Base-by-base conservation (phyloP, 2,888 invertebrate species). In the Ischnura elegans region DNA sequence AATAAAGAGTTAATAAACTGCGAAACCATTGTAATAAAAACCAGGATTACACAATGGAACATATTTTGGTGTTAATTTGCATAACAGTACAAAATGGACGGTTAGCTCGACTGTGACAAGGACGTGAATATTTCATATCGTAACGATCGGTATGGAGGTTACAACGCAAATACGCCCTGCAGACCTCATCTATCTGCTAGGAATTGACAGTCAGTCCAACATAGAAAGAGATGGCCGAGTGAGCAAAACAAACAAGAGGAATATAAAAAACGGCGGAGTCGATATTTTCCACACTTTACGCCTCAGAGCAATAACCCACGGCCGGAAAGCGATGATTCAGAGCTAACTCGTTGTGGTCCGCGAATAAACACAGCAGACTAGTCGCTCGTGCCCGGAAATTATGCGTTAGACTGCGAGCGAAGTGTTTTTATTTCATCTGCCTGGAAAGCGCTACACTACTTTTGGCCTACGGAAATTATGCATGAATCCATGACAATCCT, bases 291-390 rank as follows among this genome's bases (percentile, higher is more conserved):
- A 10, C 76, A 36, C 76, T 36, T 16, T 13, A 13, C 29, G 36
- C 36, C 36, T 21, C 29, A 10, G 36, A 76, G 76, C 76, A 36
- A 76, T 76, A 76, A 76, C 76, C 36, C 36, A 36, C 76, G 76
- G 76, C 36, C 76, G 76, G 76, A 36, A 76, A 76, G 76, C 76
- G 36, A 76, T 76, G 76, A 36, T 36, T 76, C 76, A 76, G 76
- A 16, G 16, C 76, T 8, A 8, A 16, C 25, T 36, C 76, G 76
- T 16, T 36, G 0, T 36, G 36, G 36, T 76, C 16, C 76, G 5
- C 25, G 76, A 16, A 1, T 8, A 36, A 76, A 36, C 76, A 76
- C 10, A 76, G n/a, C n/a, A 51, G 16, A 13, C 76, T 76, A 29
- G 76, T 13, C 36, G 76, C 36, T n/a, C 36, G 76, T 4, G 76